These are phyloP conservation scores for Plodia interpunctella DNA, from an alignment of 1,140 invertebrate species.

Conservation along the genomic window DNA sequence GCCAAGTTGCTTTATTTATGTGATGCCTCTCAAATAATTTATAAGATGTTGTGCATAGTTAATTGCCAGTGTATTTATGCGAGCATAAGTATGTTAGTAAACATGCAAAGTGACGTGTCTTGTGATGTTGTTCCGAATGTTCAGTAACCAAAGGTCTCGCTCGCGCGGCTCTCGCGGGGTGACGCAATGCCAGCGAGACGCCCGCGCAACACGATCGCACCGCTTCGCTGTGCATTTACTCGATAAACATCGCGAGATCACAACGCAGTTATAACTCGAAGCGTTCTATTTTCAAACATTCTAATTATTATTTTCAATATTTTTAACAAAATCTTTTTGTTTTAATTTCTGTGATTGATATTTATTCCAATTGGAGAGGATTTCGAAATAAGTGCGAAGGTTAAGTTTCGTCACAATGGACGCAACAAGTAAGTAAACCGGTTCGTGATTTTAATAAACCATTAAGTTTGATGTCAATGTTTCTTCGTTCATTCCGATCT, in stretches of 20 bases:
- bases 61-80: slow-evolving; percentile 38
- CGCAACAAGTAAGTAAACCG: slow-evolving; percentile 65
- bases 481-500: background rate
- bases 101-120: slow-evolving; percentile 34
- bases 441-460: slow-evolving; percentile 16
- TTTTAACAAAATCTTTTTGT: no score
- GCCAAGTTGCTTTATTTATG: slow-evolving; percentile 12
- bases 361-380: background rate
- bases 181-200: slow-evolving; percentile 34
- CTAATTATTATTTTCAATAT: no score
- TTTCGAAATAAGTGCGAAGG: slow-evolving; percentile 51
- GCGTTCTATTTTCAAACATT: background rate
- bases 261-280: slow-evolving; percentile 18
- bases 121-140: slow-evolving; percentile 22
- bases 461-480: background rate
- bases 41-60: slow-evolving; percentile 33
- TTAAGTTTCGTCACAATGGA: slow-evolving; percentile 65
- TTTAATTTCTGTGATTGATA: background rate
- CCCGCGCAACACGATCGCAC: slow-evolving; percentile 29
- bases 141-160: slow-evolving; percentile 24
- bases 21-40: slow-evolving; percentile 2
- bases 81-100: slow-evolving; percentile 16
- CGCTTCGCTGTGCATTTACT: slow-evolving; percentile 56
- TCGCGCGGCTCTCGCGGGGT: slow-evolving; percentile 26
- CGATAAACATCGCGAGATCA: slow-evolving; percentile 32